These are phyloP conservation scores for Ophion ellenae DNA, from an alignment of 2,888 invertebrate genomes.

Conservation along the genomic window DNA sequence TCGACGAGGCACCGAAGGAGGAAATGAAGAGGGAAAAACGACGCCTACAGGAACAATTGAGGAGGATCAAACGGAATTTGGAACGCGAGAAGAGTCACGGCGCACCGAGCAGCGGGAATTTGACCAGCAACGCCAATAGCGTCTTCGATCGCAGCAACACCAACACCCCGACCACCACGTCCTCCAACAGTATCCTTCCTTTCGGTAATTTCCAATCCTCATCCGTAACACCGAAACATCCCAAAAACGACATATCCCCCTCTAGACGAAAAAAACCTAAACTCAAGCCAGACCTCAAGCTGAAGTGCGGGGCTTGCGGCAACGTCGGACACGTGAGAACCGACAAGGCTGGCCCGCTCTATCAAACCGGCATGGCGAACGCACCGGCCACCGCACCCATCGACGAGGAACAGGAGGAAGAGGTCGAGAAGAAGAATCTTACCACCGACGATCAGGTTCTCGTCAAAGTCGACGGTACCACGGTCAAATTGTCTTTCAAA, in stretches of 20 bases:
- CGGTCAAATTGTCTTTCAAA: slow-evolving; percentile 95
- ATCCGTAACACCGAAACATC: slow-evolving; percentile 74
- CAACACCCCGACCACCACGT: slow-evolving; percentile 73
- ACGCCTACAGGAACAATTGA: slow-evolving; percentile 96
- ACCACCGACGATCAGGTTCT: slow-evolving; percentile 93
- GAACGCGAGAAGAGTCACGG: slow-evolving; percentile 90
- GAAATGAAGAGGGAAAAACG: slow-evolving; percentile 99
- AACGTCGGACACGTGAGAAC: slow-evolving; percentile 94
- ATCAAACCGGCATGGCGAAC: slow-evolving; percentile 87
- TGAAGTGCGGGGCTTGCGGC: slow-evolving; percentile 99
- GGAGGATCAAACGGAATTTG: slow-evolving; percentile 97
- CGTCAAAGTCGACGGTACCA: slow-evolving; percentile 97
- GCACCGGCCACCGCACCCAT: slow-evolving; percentile 89
- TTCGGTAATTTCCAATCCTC: slow-evolving; percentile 78
- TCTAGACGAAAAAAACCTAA: slow-evolving; percentile 91
- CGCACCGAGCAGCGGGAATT: slow-evolving; percentile 80
- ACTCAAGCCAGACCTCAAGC: slow-evolving; percentile 94
- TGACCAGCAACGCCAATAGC: slow-evolving; percentile 64
- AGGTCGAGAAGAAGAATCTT: slow-evolving; percentile 89
- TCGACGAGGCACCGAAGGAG: slow-evolving; percentile 98
- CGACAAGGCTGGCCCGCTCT: slow-evolving; percentile 98
- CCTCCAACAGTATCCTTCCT: slow-evolving; percentile 79
- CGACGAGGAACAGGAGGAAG: slow-evolving; percentile 93
- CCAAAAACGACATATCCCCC: slow-evolving; percentile 84
- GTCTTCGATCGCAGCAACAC: slow-evolving; percentile 75